Base-by-base conservation (phyloP, 92 coral and sea anemone genomes). In the Micromussa lordhowensis region DNA sequence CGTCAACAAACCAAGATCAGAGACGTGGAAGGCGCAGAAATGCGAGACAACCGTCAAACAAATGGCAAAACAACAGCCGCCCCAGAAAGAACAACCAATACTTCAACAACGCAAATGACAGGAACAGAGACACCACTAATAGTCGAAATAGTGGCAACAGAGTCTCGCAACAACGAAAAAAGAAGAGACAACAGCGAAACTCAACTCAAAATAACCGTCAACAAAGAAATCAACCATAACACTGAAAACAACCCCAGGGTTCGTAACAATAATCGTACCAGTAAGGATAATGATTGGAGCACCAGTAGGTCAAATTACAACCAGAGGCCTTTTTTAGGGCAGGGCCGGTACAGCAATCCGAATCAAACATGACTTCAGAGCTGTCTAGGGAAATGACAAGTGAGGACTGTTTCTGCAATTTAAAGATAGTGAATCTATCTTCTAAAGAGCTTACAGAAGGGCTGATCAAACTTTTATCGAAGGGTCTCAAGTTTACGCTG, bases 151-250 rank as follows among this genome's bases (percentile, higher is more conserved):
- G 77, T 72, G 77, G 35, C 77, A 72, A 72, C 35, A 35, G 77
- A 72, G 48, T 72, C 77, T 26, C 77, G 35, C 77, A 63, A 34
- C 75, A 81, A 64, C 36, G 30, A 64, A 64, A 75, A 81, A 81
- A 63, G 85, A 81, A 36, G 85, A 26, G 75, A 22, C 85, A 81
- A 81, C 85, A 81, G 85, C 75, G 85, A 81, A 81, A 81, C 85
- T 81, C 57, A 81, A 81, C 75, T 81, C 75, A 81, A 81, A 81
- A 61, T 81, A 81, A 36, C 75, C 75, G 85, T 80, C 81, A 44
- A 49, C 81, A 77, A 44, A 77, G 81, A 77, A 77, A 63, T 77
- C 81, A 59, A 77, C 29, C 29, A 4, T 4, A 72, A 72, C 77
- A 72, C 48, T 72, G 77, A 31, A 72, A 72, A 72, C 77, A 72